A percentile compares a stretch with the other conserved stretches of the same genome.
These are phyloP conservation scores for Oreochromis spilurus DNA, from an alignment of 2,113 vertebrate species.

Conservation along the genomic window DNA sequence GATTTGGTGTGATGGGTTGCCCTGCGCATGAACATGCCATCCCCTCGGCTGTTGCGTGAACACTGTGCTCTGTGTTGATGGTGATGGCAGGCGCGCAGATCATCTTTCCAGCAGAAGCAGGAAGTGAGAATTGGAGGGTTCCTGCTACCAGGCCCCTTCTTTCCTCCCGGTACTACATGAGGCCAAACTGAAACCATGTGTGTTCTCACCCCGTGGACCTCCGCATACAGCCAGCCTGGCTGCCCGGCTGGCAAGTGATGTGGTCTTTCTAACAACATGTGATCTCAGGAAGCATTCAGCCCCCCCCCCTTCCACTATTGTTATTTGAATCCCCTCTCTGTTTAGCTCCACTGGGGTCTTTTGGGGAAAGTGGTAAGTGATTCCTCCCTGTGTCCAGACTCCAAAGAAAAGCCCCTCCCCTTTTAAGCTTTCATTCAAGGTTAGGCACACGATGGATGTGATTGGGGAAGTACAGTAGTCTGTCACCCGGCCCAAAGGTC, in stretches of 20 bases:
- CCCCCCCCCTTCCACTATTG: constrained; percentile 50
- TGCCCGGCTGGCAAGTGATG: constrained; percentile 42
- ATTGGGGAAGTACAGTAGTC: constrained; percentile 74
- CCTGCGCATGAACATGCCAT: constrained; percentile 28
- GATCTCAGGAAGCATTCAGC: constrained; percentile 66
- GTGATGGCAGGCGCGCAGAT: constrained; percentile 38
- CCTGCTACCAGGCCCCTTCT: constrained; percentile 66
- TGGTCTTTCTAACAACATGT: constrained; percentile 57
- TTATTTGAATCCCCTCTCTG: constrained; percentile 58
- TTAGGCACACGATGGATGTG: constrained; percentile 64
- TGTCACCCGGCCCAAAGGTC: constrained; percentile 55
- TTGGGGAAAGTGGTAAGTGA: constrained; percentile 54
- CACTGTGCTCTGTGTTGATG: constrained; percentile 57
- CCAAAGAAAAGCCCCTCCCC: constrained; percentile 37
- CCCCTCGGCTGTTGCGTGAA: constrained; percentile 38
- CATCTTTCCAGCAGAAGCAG: constrained; percentile 70
- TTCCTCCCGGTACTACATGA: constrained; percentile 63
- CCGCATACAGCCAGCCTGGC: constrained; percentile 30
- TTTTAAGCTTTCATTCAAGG: constrained; percentile 50
- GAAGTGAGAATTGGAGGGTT: constrained; percentile 73
- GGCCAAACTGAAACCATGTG: constrained; percentile 77
- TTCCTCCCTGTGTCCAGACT: constrained; percentile 61
- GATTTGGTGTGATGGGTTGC: constrained; percentile 51
- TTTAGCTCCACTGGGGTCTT: constrained; percentile 40
- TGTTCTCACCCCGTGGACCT: constrained; percentile 61